These are phyloP conservation scores for Serinus canaria DNA, from an alignment of 2,113 vertebrate genomes.

Conservation along the genomic window DNA sequence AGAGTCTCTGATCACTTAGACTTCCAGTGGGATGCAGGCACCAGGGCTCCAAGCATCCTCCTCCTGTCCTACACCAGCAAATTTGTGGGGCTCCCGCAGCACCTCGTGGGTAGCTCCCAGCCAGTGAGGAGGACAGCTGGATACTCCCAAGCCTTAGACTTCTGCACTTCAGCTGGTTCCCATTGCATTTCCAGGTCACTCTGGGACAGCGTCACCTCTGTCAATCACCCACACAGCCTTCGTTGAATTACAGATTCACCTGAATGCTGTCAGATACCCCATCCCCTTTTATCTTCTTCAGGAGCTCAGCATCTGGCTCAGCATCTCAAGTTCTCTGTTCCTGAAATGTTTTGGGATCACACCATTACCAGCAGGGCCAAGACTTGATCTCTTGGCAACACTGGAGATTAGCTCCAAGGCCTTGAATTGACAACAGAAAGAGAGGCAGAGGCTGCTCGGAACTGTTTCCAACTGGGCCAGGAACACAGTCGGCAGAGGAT, in stretches of 20 bases:
- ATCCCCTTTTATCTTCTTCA: background rate
- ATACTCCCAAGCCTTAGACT: background rate
- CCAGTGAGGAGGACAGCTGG: background rate
- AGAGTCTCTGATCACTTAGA: background rate
- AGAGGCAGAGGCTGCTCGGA: background rate
- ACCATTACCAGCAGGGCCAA: constrained; percentile 2
- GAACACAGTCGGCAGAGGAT: background rate
- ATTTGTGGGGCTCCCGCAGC: accelerated
- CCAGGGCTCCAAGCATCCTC: background rate
- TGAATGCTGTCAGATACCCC: background rate
- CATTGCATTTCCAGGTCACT: background rate
- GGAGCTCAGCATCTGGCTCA: background rate
- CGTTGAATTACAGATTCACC: background rate
- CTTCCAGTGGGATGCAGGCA: background rate
- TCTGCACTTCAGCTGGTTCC: background rate
- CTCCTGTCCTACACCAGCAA: background rate
- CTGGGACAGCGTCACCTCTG: background rate
- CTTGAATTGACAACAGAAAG: background rate
- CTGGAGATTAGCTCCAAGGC: background rate
- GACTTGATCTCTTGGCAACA: background rate
- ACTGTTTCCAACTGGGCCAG: constrained; percentile 21
- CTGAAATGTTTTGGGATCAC: background rate
- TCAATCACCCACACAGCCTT: background rate
- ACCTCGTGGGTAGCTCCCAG: background rate
- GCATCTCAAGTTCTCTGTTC: background rate